A percentile compares a stretch with the other conserved stretches of the same genome.
phyloP scores from a whole-genome alignment of 2,797 vertebrate species.

The Schizopygopsis malacanthus region DNA sequence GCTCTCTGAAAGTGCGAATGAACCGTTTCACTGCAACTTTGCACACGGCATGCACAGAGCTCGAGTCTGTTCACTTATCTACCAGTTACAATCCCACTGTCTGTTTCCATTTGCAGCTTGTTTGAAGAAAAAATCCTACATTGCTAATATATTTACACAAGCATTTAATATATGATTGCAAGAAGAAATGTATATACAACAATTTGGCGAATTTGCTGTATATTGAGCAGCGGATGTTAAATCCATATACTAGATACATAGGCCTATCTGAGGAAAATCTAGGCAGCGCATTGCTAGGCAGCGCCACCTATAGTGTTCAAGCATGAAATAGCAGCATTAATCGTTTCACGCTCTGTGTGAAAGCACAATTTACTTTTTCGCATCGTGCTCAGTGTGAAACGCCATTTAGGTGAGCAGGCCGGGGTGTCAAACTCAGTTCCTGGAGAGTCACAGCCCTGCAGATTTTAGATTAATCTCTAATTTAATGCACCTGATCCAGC shows the following conservation, averaged over 20 bases:
- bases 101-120: too few species aligned
- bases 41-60: constrained; percentile 44
- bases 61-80: background rate
- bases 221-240: background rate
- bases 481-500: too few species aligned
- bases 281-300: too few species aligned
- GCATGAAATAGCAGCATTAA: too few species aligned
- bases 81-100: background rate
- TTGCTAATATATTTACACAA: background rate
- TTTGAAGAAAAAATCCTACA: background rate
- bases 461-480: too few species aligned
- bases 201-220: too few species aligned
- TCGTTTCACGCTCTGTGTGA: too few species aligned
- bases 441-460: too few species aligned
- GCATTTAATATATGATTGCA: background rate
- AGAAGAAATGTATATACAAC: background rate
- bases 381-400: too few species aligned
- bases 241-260: background rate
- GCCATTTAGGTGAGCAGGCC: too few species aligned
- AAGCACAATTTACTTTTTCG: background rate
- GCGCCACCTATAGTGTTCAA: too few species aligned
- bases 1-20: background rate
- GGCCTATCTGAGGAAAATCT: background rate
- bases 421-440: too few species aligned
- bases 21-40: constrained; percentile 13